Evolutionary conservation across 2,888 invertebrate genomes (phyloP).

Genomic region (Sminthurides aquaticus): DNA sequence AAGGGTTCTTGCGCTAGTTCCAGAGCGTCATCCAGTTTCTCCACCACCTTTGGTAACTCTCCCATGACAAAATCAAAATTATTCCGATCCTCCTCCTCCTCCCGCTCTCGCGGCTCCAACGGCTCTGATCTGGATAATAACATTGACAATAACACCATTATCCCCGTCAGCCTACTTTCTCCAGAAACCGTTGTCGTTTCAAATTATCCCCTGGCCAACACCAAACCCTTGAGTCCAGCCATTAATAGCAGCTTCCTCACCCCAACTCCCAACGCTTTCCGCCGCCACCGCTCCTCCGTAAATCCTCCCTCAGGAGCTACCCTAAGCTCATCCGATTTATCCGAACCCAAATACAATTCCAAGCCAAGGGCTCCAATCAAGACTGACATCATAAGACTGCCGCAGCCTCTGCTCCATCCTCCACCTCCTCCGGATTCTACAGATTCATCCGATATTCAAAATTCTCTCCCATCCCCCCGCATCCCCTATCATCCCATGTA

Average conservation of each 20-base stretch:
- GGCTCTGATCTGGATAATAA: not conserved
- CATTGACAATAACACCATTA: slow-evolving; percentile 12
- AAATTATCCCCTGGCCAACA: slow-evolving; percentile 25
- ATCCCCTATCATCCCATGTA: slow-evolving; percentile 12
- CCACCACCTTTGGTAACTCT: not conserved
- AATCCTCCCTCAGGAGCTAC: not conserved
- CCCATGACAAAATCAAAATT: no score
- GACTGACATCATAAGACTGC: slow-evolving; percentile 43
- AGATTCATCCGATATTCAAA: slow-evolving; percentile 16
- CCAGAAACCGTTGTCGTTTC: slow-evolving; percentile 24
- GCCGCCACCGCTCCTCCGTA: slow-evolving; percentile 12
- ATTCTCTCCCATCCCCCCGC: slow-evolving; percentile 22
- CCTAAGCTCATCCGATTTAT: not conserved
- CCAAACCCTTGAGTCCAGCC: slow-evolving; percentile 32
- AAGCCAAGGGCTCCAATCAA: slow-evolving; percentile 31
- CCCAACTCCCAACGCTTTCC: slow-evolving; percentile 42
- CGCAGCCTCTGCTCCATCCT: slow-evolving; percentile 13
- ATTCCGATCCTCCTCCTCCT: slow-evolving; percentile 12
- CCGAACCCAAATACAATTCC: not conserved
- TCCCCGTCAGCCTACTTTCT: slow-evolving; percentile 20
- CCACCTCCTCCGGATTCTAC: slow-evolving; percentile 12
- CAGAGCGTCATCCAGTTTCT: slow-evolving; percentile 2
- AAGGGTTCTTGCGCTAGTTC: slow-evolving; percentile 31
- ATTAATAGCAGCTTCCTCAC: slow-evolving; percentile 39
- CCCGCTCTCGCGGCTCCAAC: not conserved